A percentile compares a stretch with the other conserved stretches of the same genome.
phyloP scores from a whole-genome alignment of 2,888 invertebrate species.

The Acronicta leporina region DNA sequence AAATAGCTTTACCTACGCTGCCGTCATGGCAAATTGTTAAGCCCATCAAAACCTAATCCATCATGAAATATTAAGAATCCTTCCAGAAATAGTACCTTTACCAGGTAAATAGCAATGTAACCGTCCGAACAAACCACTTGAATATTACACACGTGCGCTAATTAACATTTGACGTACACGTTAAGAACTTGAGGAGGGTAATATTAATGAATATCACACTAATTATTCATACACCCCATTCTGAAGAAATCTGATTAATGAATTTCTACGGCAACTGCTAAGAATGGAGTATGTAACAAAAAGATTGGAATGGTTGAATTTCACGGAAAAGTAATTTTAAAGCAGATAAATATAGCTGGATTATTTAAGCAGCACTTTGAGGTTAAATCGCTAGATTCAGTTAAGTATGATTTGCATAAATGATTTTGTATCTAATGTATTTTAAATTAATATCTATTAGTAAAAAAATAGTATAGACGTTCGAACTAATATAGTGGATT shows the following conservation, averaged over 20 bases:
- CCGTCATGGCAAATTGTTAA: constrained; percentile 23
- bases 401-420: too few relatives aligned
- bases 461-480: too few relatives aligned
- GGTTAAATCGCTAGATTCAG: too few relatives aligned
- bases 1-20: background rate
- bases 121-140: constrained; percentile 40
- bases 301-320: background rate
- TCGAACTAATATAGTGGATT: too few relatives aligned
- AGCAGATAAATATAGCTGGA: too few relatives aligned
- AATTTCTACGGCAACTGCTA: constrained; percentile 22
- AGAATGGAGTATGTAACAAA: constrained; percentile 2
- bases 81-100: constrained; percentile 27
- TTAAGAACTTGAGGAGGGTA: constrained; percentile 53
- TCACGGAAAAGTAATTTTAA: background rate
- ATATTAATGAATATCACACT: constrained; percentile 52
- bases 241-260: constrained; percentile 48
- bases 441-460: too few relatives aligned
- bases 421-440: too few relatives aligned
- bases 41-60: constrained; percentile 29
- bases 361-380: too few relatives aligned
- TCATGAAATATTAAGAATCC: constrained; percentile 41
- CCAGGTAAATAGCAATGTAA: constrained; percentile 27
- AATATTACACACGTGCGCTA: constrained; percentile 52
- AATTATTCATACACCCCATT: constrained; percentile 47
- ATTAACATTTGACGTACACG: constrained; percentile 56